A percentile compares a stretch with the other conserved stretches of the same genome.
Conservation (phyloP, 2,888 invertebrate genomes). For the Hermodice carunculata region DNA sequence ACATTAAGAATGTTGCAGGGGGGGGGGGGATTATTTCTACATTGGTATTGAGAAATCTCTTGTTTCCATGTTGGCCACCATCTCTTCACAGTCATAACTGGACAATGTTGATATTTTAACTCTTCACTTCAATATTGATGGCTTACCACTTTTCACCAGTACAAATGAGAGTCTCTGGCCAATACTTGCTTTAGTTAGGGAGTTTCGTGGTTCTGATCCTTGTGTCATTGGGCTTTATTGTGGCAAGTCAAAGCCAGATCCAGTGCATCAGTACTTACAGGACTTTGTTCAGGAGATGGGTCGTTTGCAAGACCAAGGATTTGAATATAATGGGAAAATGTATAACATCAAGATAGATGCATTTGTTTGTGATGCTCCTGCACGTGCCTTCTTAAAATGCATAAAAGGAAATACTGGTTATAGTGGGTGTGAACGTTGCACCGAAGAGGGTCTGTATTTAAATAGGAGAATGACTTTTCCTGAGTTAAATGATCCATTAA, state of each 20-base stretch:
- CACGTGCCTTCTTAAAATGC: neutral
- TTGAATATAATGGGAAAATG: neutral
- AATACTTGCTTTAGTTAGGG: neutral
- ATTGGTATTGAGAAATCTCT: no score
- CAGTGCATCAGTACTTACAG: neutral
- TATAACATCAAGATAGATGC: neutral
- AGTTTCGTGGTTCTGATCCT: neutral
- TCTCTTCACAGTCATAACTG: no score
- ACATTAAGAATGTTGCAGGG: no score
- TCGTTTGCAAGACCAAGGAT: neutral
- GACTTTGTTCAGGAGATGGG: constrained; percentile 1
- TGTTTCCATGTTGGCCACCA: no score
- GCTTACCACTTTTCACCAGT: neutral
- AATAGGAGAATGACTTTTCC: neutral
- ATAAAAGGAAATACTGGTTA: neutral
- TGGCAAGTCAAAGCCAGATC: neutral
- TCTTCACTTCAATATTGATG: constrained; percentile 1
- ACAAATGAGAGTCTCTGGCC: neutral
- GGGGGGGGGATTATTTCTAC: no score
- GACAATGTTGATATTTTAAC: no score
- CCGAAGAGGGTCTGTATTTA: no score
- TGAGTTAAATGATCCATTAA: neutral
- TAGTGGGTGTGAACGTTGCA: neutral
- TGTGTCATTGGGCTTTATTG: neutral
- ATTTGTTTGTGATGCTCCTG: neutral